Conservation (phyloP, 1,140 invertebrate genomes). For the Drosophila trapezifrons region DNA sequence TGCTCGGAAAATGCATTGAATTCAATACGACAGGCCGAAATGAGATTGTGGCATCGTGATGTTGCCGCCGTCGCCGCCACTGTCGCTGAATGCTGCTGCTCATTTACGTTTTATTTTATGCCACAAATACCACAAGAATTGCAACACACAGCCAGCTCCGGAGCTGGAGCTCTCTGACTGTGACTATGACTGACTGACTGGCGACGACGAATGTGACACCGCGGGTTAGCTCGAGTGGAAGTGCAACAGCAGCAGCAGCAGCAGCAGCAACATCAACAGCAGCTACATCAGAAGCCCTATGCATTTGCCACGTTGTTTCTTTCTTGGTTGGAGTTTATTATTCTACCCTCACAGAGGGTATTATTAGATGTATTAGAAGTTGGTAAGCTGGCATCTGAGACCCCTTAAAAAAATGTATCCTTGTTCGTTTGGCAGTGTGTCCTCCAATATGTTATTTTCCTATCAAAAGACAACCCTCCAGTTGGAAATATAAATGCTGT, state of each 20-base stretch:
- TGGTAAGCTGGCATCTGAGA: neutral
- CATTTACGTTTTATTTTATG: slow-evolving; percentile 79
- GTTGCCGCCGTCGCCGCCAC: slow-evolving; percentile 19
- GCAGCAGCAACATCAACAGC: slow-evolving; percentile 32
- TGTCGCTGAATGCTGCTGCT: slow-evolving; percentile 43
- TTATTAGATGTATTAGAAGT: neutral
- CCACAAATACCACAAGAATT: slow-evolving; percentile 81
- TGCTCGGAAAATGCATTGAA: slow-evolving; percentile 62
- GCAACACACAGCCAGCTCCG: slow-evolving; percentile 44
- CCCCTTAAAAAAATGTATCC: too few species aligned
- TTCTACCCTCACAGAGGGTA: neutral
- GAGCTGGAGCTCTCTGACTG: slow-evolving; percentile 39
- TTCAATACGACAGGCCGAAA: slow-evolving; percentile 68
- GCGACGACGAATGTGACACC: slow-evolving; percentile 53
- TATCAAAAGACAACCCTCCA: too few species aligned
- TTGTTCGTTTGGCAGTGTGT: too few species aligned
- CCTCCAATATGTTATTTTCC: too few species aligned
- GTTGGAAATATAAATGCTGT: too few species aligned
- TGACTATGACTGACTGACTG: slow-evolving; percentile 53
- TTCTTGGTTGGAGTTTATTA: slow-evolving; percentile 41
- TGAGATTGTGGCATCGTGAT: slow-evolving; percentile 57
- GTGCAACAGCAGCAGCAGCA: slow-evolving; percentile 52
- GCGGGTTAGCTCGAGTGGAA: slow-evolving; percentile 73
- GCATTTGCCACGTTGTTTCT: slow-evolving; percentile 38
- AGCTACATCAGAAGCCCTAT: slow-evolving; percentile 67